phyloP scores from a whole-genome alignment of 2,797 vertebrate species.

The Momotus momota region DNA sequence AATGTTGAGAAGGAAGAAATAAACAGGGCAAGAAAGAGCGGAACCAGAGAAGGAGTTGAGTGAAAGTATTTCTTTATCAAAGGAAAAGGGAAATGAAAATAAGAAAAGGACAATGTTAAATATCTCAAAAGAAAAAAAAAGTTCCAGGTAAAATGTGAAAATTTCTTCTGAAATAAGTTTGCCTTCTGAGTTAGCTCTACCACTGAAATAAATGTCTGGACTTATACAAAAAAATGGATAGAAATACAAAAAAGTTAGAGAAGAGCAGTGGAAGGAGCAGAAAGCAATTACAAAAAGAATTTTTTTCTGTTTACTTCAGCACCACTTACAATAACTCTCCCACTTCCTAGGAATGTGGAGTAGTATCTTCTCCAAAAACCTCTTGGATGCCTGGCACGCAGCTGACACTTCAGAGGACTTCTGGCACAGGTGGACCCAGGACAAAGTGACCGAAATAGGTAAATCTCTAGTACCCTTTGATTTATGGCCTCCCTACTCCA shows the following conservation, averaged over 20 bases:
- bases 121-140: background rate
- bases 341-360: conserved; percentile 82
- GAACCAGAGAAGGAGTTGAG: background rate
- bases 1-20: background rate
- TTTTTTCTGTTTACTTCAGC: background rate
- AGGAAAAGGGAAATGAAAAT: background rate
- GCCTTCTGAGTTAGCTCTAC: background rate
- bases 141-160: background rate
- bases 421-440: conserved; percentile 81
- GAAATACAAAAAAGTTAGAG: background rate
- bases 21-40: background rate
- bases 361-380: conserved; percentile 84
- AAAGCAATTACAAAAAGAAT: background rate
- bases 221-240: background rate
- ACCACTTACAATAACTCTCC: background rate
- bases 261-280: background rate
- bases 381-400: conserved; percentile 82
- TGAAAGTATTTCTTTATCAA: background rate
- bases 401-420: conserved; percentile 81
- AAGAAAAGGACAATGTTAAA: background rate
- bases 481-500: background rate
- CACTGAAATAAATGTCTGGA: background rate
- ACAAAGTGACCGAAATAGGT: conserved; percentile 81
- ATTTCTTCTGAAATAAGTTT: background rate
- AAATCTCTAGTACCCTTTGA: background rate